These are phyloP conservation scores for Etheostoma nigrum DNA, from an alignment of 2,797 vertebrate species.

Conservation along the genomic window DNA sequence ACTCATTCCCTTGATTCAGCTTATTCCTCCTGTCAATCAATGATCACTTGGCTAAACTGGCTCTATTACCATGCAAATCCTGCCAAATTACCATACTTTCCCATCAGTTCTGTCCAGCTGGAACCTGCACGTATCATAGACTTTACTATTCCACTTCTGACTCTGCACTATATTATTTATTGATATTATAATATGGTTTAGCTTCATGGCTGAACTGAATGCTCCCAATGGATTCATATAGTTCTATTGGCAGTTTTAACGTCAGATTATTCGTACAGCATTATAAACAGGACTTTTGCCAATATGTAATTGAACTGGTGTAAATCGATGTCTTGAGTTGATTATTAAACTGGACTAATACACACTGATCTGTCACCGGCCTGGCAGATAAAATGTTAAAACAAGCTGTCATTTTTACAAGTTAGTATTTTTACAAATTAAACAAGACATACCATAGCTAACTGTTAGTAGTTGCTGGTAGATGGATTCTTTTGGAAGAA, in stretches of 20 bases:
- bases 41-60: constrained; percentile 33
- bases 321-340: not conserved
- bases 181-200: constrained; percentile 9
- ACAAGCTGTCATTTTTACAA: no score
- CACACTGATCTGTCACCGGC: no score
- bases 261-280: not conserved
- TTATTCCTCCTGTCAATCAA: constrained; percentile 45
- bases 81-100: constrained; percentile 32
- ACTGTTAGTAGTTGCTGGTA: no score
- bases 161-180: constrained; percentile 17
- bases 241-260: not conserved
- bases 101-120: constrained; percentile 29
- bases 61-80: constrained; percentile 60
- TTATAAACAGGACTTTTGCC: not conserved
- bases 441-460: no score
- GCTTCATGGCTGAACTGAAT: not conserved
- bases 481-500: no score
- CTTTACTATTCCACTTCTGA: constrained; percentile 1
- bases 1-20: constrained; percentile 2
- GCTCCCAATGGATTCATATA: not conserved
- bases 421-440: no score
- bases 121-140: constrained; percentile 18
- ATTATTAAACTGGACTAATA: not conserved
- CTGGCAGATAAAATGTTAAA: no score
- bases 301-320: not conserved